phyloP scores from a whole-genome alignment of 2,113 vertebrate genomes.

The Ailuropoda melanoleuca region DNA sequence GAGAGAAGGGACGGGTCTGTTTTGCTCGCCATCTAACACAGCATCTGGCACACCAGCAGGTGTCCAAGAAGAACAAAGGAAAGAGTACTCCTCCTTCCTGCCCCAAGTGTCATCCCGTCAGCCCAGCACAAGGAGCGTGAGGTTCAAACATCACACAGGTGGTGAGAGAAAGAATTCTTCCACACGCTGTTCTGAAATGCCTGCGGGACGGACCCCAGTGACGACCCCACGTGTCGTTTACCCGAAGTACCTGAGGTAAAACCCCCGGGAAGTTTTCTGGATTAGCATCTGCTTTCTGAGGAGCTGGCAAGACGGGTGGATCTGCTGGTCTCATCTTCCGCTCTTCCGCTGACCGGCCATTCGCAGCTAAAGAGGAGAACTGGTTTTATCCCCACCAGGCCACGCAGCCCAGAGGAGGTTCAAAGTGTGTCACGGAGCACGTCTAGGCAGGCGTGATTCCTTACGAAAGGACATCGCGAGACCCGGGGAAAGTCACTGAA shows the following conservation, averaged over 20 bases:
- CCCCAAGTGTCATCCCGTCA: too few species aligned
- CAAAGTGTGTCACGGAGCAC: accelerated
- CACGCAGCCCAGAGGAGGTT: accelerated
- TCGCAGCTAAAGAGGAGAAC: constrained; percentile 78
- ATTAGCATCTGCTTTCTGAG: constrained; percentile 72
- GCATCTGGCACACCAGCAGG: accelerated
- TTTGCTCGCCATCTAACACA: not conserved
- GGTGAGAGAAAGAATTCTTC: accelerated
- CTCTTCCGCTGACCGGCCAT: constrained; percentile 65
- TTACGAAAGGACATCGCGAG: not conserved
- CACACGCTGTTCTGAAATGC: accelerated
- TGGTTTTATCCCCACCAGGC: accelerated
- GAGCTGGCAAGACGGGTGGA: constrained; percentile 85
- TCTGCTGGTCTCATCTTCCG: constrained; percentile 80
- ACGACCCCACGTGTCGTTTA: accelerated
- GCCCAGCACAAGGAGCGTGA: accelerated
- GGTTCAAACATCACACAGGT: accelerated
- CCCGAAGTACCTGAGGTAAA: constrained; percentile 83
- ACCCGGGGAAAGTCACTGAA: not conserved
- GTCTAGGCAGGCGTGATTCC: accelerated
- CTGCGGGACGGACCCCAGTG: accelerated
- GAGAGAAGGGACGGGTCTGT: not conserved
- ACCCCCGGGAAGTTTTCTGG: constrained; percentile 69
- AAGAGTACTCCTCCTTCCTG: accelerated
- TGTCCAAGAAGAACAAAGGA: accelerated